Conservation (phyloP, 2,888 invertebrate species). For the Fragum sueziense region DNA sequence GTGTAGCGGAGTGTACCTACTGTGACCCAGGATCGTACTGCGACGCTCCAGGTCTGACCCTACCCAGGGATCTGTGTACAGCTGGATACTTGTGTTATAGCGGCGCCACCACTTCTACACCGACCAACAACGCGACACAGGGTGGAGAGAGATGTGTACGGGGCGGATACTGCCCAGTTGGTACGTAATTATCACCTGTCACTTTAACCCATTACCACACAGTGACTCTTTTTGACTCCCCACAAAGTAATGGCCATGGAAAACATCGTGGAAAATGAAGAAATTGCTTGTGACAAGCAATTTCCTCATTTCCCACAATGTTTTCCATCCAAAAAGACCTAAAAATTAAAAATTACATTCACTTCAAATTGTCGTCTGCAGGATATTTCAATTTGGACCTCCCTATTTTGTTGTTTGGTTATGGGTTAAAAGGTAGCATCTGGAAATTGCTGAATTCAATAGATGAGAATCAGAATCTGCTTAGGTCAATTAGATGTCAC, state of each 20-base stretch:
- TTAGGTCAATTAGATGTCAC: too few relatives aligned
- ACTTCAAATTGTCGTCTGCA: too few relatives aligned
- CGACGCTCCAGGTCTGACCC: constrained; percentile 78
- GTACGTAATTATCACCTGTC: constrained; percentile 61
- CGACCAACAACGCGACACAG: constrained; percentile 74
- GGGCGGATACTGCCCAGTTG: constrained; percentile 78
- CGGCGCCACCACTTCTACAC: constrained; percentile 77
- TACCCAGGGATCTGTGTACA: constrained; percentile 77
- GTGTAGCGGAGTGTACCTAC: constrained; percentile 69
- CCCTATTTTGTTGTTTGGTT: too few relatives aligned
- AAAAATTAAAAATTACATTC: background rate
- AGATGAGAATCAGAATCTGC: too few relatives aligned
- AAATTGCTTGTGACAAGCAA: background rate
- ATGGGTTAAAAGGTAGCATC: too few relatives aligned
- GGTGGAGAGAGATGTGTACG: constrained; percentile 76
- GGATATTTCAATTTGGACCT: too few relatives aligned
- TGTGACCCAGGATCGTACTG: constrained; percentile 80
- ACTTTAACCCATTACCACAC: too few relatives aligned
- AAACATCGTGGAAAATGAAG: background rate
- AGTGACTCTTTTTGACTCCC: too few relatives aligned
- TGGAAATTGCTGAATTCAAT: too few relatives aligned
- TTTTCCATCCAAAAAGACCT: too few relatives aligned
- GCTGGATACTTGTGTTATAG: constrained; percentile 78
- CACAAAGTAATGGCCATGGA: too few relatives aligned
- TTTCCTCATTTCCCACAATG: background rate